Base-by-base conservation (phyloP, 2,113 vertebrate genomes). In the Thryonomys swinderianus region DNA sequence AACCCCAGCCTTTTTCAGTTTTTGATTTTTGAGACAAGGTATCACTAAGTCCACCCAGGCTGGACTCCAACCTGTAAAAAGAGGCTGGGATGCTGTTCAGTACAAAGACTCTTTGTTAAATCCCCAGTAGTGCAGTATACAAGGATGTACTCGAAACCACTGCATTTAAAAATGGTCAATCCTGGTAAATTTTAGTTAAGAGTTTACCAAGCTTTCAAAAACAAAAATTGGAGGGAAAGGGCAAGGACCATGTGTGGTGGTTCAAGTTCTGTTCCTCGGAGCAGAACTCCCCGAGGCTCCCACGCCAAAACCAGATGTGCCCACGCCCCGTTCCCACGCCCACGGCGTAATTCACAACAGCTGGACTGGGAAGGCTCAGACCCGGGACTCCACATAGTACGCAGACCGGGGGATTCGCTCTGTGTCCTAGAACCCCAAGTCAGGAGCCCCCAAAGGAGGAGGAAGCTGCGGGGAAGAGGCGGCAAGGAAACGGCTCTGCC, bases 271-370 rank as follows among this genome's bases (percentile, higher is more conserved):
- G 34, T 34, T 62, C 40, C 90, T 61, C 7, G 10, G n/a, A 20
- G 20, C 5, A 20, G 51, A 20, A 25, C 83, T 57, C 23, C 17
- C 9, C 55, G 42, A 57, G 59, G 53, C 45, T 55, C 76, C 88
- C 34, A 55, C n/a, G 64, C 62, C 2, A n/a, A 79, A 42, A 84
- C 34, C 80, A 92, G 85, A 67, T 40, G 48, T 66, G 17, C 48
- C 74, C 17, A 66, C 5, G 40, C 64, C 42, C 78, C 11, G 16
- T 48, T 11, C 48, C 30, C 45, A 92, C 6, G 45, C 48, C 79
- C 61, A 55, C 51, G 34, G 34, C n/a, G 21, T 95, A 80, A 96
- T 87, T 59, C 90, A 45, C 87, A 78, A 27, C 62, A 84, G 87
- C 74, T 93, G 76, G 57, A n/a, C 51, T 93, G 59, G 7, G 14